These are phyloP conservation scores for Bimastos eiseni DNA, from an alignment of 2,888 invertebrate species.

Conservation along the genomic window DNA sequence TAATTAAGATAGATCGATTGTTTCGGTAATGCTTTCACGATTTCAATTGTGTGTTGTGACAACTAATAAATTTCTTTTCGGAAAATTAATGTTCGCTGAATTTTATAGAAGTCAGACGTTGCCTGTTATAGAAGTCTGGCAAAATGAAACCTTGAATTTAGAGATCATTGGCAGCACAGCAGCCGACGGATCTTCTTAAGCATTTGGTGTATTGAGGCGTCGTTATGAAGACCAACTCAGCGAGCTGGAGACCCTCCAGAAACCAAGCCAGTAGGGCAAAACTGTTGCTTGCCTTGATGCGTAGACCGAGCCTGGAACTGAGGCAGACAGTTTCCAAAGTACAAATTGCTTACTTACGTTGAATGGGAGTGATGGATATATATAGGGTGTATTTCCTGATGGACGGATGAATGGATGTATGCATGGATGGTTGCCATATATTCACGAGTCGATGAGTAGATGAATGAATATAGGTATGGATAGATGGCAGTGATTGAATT, in stretches of 20 bases:
- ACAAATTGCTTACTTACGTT: too few relatives aligned
- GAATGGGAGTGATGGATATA: too few relatives aligned
- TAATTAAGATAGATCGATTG: too few relatives aligned
- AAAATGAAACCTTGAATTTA: neutral
- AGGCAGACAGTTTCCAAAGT: too few relatives aligned
- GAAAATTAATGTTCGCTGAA: neutral
- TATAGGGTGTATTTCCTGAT: neutral
- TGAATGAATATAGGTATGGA: too few relatives aligned
- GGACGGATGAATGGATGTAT: neutral
- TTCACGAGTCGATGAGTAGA: neutral
- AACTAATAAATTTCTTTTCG: too few relatives aligned
- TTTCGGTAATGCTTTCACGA: too few relatives aligned
- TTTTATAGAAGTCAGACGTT: too few relatives aligned
- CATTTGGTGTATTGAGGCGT: neutral
- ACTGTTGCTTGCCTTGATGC: neutral
- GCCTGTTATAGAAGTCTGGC: neutral
- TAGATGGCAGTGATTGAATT: too few relatives aligned
- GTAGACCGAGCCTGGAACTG: too few relatives aligned
- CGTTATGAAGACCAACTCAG: neutral
- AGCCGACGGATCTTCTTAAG: neutral
- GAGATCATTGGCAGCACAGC: neutral
- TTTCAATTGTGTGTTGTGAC: too few relatives aligned
- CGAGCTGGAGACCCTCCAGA: neutral
- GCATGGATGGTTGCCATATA: neutral
- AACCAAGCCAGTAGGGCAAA: neutral